A percentile compares a stretch with the other conserved stretches of the same genome.
phyloP scores from a whole-genome alignment of 2,113 vertebrate genomes.

The Entelurus aequoreus region DNA sequence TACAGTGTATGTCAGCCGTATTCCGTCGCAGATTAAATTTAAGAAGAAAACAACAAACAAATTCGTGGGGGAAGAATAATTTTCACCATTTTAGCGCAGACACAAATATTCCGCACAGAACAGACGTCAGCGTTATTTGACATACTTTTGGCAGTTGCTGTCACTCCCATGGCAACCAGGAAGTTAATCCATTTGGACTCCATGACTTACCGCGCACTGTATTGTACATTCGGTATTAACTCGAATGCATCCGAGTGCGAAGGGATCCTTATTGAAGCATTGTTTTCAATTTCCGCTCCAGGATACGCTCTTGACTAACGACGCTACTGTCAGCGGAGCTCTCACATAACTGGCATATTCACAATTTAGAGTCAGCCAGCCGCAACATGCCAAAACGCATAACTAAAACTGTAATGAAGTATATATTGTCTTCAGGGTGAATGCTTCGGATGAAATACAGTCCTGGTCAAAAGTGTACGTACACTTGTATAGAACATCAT shows the following conservation, averaged over 20 bases:
- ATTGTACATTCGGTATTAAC: slow-evolving; percentile 28
- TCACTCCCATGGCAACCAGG: slow-evolving; percentile 49
- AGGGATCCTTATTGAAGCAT: slow-evolving; percentile 32
- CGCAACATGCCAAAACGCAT: slow-evolving; percentile 19
- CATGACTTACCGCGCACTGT: slow-evolving; percentile 7
- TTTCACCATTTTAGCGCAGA: slow-evolving; percentile 24
- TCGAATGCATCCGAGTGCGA: slow-evolving; percentile 27
- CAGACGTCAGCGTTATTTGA: slow-evolving; percentile 29
- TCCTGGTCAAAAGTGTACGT: no score
- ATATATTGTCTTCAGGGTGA: slow-evolving; percentile 10
- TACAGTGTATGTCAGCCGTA: no score
- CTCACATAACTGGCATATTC: slow-evolving; percentile 18
- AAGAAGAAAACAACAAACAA: slow-evolving; percentile 1
- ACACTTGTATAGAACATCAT: no score
- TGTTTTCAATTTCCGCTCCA: slow-evolving; percentile 27
- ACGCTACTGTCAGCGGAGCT: slow-evolving; percentile 17
- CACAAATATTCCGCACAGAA: slow-evolving; percentile 23
- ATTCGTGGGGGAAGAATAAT: slow-evolving; percentile 10
- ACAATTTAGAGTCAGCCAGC: slow-evolving; percentile 32
- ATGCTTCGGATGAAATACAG: slow-evolving; percentile 9
- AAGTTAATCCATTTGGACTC: slow-evolving; percentile 39
- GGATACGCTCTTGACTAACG: slow-evolving; percentile 29
- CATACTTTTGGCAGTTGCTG: slow-evolving; percentile 38
- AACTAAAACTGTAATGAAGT: slow-evolving; percentile 21
- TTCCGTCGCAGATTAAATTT: no score